Evolutionary conservation across 2,888 invertebrate species (phyloP).

Genomic region (Crepidodera aurea): DNA sequence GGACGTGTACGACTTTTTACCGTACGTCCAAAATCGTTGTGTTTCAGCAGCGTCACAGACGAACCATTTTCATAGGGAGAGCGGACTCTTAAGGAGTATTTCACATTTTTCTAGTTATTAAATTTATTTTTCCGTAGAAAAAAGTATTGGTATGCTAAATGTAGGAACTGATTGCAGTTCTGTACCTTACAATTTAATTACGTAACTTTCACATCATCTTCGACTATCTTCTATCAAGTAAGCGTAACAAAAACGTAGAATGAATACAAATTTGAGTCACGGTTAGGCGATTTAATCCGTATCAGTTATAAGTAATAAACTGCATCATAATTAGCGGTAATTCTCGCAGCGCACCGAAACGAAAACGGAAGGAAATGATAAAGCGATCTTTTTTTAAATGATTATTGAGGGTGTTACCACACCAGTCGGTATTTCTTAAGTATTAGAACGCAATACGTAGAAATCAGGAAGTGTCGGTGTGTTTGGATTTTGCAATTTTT

Average conservation of each 20-base stretch:
- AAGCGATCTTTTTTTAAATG: constrained; percentile 17
- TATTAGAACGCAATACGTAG: constrained; percentile 16
- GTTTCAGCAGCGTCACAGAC: no score
- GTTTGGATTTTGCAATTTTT: constrained; percentile 4
- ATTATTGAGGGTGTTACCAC: constrained; percentile 36
- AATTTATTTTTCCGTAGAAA: no score
- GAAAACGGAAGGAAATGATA: constrained; percentile 32
- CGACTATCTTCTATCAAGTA: no score
- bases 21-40: no score
- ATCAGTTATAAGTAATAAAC: constrained; percentile 5
- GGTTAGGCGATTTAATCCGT: background rate
- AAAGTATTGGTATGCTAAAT: no score
- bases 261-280: background rate
- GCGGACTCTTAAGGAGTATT: no score
- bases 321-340: constrained; percentile 15
- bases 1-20: no score
- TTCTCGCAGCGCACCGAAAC: constrained; percentile 3
- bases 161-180: no score
- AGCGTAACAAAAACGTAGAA: background rate
- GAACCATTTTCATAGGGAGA: no score
- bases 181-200: no score
- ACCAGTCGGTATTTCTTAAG: constrained; percentile 24
- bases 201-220: no score
- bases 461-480: constrained; percentile 30
- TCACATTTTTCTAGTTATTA: no score